phyloP scores from a whole-genome alignment of 2,113 vertebrate genomes.

The Burhinus oedicnemus region DNA sequence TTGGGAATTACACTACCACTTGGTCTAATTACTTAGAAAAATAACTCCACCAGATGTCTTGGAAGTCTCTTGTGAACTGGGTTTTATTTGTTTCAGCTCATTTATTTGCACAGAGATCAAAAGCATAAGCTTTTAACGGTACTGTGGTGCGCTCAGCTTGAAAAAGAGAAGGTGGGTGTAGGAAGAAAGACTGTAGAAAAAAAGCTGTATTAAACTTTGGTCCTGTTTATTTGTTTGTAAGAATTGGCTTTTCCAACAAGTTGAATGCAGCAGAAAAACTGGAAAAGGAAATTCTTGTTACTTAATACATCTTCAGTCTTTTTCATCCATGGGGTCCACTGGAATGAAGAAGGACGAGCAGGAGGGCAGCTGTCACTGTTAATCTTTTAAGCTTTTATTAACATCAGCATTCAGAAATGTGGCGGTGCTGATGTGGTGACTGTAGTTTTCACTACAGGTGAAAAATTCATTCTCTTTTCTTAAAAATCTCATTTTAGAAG shows the following conservation, averaged over 20 bases:
- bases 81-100: constrained; percentile 75
- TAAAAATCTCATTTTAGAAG: background rate
- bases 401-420: background rate
- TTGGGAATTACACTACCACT: constrained; percentile 59
- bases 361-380: background rate
- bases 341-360: background rate
- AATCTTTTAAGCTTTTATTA: background rate
- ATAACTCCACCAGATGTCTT: constrained; percentile 70
- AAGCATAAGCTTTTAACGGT: constrained; percentile 54
- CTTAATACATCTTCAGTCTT: background rate
- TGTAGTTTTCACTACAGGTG: background rate
- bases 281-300: background rate
- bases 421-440: background rate
- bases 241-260: background rate
- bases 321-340: background rate
- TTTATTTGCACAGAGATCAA: constrained; percentile 71
- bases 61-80: constrained; percentile 64
- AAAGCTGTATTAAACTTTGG: background rate
- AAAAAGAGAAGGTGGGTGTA: constrained; percentile 17
- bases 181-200: background rate
- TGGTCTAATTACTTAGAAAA: constrained; percentile 75
- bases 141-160: background rate
- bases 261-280: background rate
- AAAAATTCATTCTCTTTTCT: background rate
- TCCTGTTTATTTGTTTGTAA: background rate